These are phyloP conservation scores for Sorex fumeus DNA, from an alignment of 2,113 vertebrate genomes.

Conservation along the genomic window DNA sequence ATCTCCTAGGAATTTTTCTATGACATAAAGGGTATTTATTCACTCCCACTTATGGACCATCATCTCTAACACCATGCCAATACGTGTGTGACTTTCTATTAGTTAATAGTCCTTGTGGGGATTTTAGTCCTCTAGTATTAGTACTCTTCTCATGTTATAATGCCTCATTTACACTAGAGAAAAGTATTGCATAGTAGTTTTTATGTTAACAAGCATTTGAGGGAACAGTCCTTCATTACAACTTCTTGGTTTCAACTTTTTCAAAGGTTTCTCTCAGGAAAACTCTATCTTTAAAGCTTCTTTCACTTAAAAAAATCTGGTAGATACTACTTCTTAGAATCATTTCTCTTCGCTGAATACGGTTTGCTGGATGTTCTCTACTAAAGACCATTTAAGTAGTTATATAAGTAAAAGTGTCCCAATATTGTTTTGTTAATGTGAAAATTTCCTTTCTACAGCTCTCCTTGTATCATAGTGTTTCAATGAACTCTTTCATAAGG, in stretches of 20 bases:
- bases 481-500: neutral
- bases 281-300: constrained; percentile 26
- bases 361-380: neutral
- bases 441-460: constrained; percentile 19
- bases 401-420: constrained; percentile 19
- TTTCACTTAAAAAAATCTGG: neutral
- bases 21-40: constrained; percentile 5
- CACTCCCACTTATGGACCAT: neutral
- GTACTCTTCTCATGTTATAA: constrained; percentile 3
- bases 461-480: neutral
- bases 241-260: constrained; percentile 48
- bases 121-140: neutral
- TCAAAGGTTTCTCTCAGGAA: constrained; percentile 8
- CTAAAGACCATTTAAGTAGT: neutral
- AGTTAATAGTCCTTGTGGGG: neutral
- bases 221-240: neutral
- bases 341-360: neutral
- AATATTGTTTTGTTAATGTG: neutral
- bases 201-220: neutral
- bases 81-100: constrained; percentile 25
- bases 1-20: constrained; percentile 37
- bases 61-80: neutral
- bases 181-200: constrained; percentile 16
- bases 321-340: constrained; percentile 2
- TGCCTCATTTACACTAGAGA: constrained; percentile 2